Evolutionary conservation across 2,797 vertebrate genomes (phyloP).

Genomic region (Lutjanus campechanus): DNA sequence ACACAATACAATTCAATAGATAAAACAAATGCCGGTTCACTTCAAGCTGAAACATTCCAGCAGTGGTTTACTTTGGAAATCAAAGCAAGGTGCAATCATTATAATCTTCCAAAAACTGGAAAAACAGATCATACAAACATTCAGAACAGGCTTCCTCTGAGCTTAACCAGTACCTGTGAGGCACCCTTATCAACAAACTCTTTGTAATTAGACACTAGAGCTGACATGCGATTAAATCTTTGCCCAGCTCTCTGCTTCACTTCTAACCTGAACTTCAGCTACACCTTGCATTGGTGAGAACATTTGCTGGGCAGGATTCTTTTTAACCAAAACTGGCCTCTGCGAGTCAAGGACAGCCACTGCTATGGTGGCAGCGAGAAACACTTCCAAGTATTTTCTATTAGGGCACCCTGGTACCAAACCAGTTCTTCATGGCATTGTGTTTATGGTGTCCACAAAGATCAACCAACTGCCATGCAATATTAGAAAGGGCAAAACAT

Average conservation of each 20-base stretch:
- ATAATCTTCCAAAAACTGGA: conserved; percentile 38
- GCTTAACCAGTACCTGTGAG: conserved; percentile 39
- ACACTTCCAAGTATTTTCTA: conserved; percentile 61
- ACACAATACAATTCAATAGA: conserved; percentile 11
- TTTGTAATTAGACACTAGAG: conserved; percentile 70
- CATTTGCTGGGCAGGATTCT: conserved; percentile 41
- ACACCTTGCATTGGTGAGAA: conserved; percentile 30
- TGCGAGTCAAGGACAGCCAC: conserved; percentile 35
- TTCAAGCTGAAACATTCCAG: conserved; percentile 47
- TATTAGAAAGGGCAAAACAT: conserved; percentile 60
- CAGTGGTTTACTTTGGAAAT: conserved; percentile 52
- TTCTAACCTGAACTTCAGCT: conserved; percentile 46
- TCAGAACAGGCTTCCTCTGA: conserved; percentile 35
- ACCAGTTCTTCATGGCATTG: conserved; percentile 64
- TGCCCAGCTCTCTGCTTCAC: conserved; percentile 30
- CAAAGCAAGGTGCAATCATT: conserved; percentile 38
- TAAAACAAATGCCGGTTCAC: conserved; percentile 21
- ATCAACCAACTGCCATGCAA: conserved; percentile 59
- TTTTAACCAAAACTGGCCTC: conserved; percentile 42
- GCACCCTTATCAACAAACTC: conserved; percentile 55
- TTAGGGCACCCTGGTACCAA: conserved; percentile 51
- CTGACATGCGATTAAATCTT: conserved; percentile 61
- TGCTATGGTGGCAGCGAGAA: conserved; percentile 31
- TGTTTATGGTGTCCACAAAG: conserved; percentile 73
- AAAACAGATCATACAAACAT: conserved; percentile 20